These are phyloP conservation scores for Oithona nana DNA, from an alignment of 2,888 invertebrate genomes.

Conservation along the genomic window DNA sequence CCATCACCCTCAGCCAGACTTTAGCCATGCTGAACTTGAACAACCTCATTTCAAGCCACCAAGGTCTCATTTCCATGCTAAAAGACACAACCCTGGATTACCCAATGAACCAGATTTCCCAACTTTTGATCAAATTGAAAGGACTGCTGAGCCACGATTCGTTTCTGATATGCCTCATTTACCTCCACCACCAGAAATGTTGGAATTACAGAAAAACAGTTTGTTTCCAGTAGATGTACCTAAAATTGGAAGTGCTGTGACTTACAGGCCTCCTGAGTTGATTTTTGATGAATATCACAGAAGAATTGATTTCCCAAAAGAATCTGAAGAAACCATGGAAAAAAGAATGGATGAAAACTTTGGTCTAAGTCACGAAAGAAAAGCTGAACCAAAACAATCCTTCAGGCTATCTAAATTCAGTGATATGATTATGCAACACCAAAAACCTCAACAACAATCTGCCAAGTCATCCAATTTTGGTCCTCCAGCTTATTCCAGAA, in stretches of 20 bases:
- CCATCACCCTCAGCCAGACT: not conserved
- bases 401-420: too few species aligned
- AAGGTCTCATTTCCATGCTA: not conserved
- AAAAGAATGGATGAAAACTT: too few species aligned
- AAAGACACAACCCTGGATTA: not conserved
- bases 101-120: not conserved
- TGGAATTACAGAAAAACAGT: not conserved
- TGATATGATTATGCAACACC: too few species aligned
- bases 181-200: conserved; percentile 3
- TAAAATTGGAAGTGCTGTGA: not conserved
- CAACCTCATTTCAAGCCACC: not conserved
- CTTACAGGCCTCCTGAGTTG: conserved; percentile 5
- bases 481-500: too few species aligned
- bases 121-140: too few species aligned
- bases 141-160: too few species aligned
- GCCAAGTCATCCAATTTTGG: too few species aligned
- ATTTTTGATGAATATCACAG: not conserved
- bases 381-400: too few species aligned
- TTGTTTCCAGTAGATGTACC: conserved; percentile 2
- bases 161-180: not conserved
- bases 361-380: too few species aligned
- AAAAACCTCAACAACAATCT: too few species aligned
- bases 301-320: too few species aligned
- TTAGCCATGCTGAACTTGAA: not conserved
- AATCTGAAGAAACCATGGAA: too few species aligned